Evolutionary conservation across 2,113 vertebrate species (phyloP).

Genomic region (Pardalotus punctatus): DNA sequence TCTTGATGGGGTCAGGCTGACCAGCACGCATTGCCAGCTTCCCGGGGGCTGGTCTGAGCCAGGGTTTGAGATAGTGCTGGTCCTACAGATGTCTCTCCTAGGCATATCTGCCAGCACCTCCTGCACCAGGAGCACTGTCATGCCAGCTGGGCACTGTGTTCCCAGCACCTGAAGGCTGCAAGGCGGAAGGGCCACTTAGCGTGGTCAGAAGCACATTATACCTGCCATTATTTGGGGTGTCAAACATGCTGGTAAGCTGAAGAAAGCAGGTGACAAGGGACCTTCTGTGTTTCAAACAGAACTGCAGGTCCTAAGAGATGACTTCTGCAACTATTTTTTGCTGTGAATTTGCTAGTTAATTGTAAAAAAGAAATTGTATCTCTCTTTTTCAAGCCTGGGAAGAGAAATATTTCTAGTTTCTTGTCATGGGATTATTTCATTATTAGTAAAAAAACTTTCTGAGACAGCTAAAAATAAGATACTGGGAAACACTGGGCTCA

Average conservation of each 20-base stretch:
- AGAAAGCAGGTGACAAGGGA: not conserved
- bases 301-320: not conserved
- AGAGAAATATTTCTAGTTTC: not conserved
- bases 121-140: not conserved
- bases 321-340: not conserved
- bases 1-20: not conserved
- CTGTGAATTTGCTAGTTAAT: not conserved
- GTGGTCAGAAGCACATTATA: not conserved
- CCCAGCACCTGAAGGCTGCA: not conserved
- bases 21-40: not conserved
- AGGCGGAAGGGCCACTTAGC: accelerated
- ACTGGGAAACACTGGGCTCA: not conserved
- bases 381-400: not conserved
- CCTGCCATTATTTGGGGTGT: not conserved
- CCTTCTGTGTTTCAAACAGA: not conserved
- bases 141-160: not conserved
- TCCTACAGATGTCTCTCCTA: not conserved
- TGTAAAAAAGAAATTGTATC: not conserved
- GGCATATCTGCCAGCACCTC: not conserved
- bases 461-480: not conserved
- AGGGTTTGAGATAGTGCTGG: not conserved
- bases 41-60: not conserved
- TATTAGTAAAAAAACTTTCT: not conserved
- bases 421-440: not conserved
- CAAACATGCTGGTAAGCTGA: not conserved